Conservation (phyloP, 2,888 invertebrate genomes). For the Drosophila vallismaia region DNA sequence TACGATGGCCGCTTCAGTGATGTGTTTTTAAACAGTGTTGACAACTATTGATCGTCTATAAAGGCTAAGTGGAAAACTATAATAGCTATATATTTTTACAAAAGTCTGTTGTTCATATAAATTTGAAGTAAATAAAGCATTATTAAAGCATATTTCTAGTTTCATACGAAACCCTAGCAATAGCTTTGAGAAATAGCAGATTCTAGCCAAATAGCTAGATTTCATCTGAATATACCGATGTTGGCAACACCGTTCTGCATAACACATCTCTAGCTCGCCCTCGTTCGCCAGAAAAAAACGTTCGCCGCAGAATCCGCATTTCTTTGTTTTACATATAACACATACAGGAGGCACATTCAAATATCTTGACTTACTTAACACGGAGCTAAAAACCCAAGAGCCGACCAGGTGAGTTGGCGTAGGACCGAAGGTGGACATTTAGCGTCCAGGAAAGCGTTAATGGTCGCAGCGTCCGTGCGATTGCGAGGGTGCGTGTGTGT, state of each 20-base stretch:
- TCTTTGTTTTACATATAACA: constrained; percentile 52
- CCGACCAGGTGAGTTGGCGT: constrained; percentile 23
- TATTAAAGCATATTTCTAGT: too few relatives aligned
- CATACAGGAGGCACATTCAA: constrained; percentile 12
- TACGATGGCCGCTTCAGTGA: too few relatives aligned
- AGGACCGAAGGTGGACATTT: not conserved
- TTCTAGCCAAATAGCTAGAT: not conserved
- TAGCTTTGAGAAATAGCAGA: too few relatives aligned
- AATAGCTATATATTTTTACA: too few relatives aligned
- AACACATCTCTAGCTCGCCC: constrained; percentile 29
- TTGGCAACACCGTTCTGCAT: constrained; percentile 1
- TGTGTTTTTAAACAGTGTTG: too few relatives aligned
- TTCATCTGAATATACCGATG: not conserved
- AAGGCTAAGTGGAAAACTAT: too few relatives aligned
- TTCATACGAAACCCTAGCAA: too few relatives aligned
- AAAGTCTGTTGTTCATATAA: too few relatives aligned
- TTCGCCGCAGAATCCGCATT: constrained; percentile 57
- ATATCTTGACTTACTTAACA: not conserved
- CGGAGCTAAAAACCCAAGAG: not conserved
- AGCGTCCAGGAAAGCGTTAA: not conserved
- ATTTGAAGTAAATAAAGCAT: too few relatives aligned
- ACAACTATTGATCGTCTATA: too few relatives aligned
- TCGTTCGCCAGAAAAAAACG: constrained; percentile 50
- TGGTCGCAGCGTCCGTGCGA: constrained; percentile 14
- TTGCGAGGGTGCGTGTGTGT: constrained; percentile 35